Evolutionary conservation across 1,140 invertebrate genomes (phyloP).

Genomic region (Scaptomyza graminum): DNA sequence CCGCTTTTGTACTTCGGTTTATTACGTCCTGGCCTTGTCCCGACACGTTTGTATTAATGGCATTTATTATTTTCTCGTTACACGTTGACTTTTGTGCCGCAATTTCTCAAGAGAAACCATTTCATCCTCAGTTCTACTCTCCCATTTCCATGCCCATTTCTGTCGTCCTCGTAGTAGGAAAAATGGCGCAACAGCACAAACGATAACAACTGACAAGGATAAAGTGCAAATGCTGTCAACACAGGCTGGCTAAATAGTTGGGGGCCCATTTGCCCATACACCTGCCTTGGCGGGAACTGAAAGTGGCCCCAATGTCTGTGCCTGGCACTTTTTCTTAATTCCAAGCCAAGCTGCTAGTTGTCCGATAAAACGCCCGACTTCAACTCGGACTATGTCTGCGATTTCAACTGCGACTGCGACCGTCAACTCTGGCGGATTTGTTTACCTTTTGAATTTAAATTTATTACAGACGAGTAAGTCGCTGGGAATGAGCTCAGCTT

Average conservation of each 20-base stretch:
- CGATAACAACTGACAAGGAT: conserved; percentile 78
- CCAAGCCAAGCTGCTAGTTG: conserved; percentile 51
- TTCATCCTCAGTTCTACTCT: conserved; percentile 17
- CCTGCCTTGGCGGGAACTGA: conserved; percentile 18
- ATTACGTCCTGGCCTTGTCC: conserved; percentile 10
- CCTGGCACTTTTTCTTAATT: conserved; percentile 54
- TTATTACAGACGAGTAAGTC: conserved; percentile 55
- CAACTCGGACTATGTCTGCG: conserved; percentile 1
- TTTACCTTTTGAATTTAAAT: conserved; percentile 81
- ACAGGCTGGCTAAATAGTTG: conserved; percentile 46
- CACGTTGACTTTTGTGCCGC: conserved; percentile 79
- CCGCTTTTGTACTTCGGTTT: conserved; percentile 20
- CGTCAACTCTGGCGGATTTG: conserved; percentile 34
- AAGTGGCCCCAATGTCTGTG: conserved; percentile 20
- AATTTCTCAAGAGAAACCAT: conserved; percentile 68
- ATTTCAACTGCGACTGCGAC: conserved; percentile 12
- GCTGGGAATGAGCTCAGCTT: conserved; percentile 18
- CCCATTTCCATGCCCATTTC: not conserved
- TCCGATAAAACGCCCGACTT: conserved; percentile 59
- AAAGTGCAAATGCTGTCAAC: conserved; percentile 75
- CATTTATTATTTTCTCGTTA: conserved; percentile 83
- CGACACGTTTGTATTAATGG: conserved; percentile 71
- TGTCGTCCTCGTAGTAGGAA: conserved; percentile 30
- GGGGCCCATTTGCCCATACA: conserved; percentile 7
- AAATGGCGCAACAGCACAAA: conserved; percentile 53